Percentiles rank a stretch among this genome's conserved stretches.
phyloP scores from a whole-genome alignment of 1,140 invertebrate genomes.

The Gryon sp. region DNA sequence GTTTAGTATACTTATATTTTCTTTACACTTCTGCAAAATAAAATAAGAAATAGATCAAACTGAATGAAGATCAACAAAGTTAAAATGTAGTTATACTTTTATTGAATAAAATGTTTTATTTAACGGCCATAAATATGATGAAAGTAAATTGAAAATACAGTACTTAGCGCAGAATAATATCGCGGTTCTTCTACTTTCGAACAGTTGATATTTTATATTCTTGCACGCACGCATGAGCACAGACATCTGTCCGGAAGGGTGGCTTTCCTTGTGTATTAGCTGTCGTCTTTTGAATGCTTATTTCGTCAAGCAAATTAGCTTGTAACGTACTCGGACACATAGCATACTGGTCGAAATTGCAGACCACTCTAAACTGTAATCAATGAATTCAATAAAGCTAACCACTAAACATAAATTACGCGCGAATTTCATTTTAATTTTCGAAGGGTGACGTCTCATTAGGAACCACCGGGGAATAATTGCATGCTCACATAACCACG shows the following conservation, averaged over 20 bases:
- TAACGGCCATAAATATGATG: no score
- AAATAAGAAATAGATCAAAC: no score
- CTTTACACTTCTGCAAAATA: no score
- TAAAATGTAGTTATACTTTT: no score
- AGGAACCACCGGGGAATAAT: slow-evolving; percentile 11
- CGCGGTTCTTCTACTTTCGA: slow-evolving; percentile 47
- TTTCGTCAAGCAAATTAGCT: slow-evolving; percentile 44
- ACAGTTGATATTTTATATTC: slow-evolving; percentile 51
- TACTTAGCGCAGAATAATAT: slow-evolving; percentile 25
- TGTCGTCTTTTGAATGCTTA: slow-evolving; percentile 36
- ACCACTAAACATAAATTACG: slow-evolving; percentile 29
- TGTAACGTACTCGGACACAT: slow-evolving; percentile 15
- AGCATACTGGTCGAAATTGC: slow-evolving; percentile 35
- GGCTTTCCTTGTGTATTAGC: slow-evolving; percentile 24
- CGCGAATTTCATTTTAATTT: slow-evolving; percentile 41
- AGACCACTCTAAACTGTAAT: slow-evolving; percentile 35
- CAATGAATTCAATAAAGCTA: slow-evolving; percentile 43
- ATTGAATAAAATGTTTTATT: no score
- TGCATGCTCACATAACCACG: slow-evolving; percentile 12
- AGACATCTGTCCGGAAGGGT: slow-evolving; percentile 72
- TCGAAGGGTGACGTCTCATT: slow-evolving; percentile 3
- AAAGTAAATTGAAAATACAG: slow-evolving; percentile 33
- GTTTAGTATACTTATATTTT: no score
- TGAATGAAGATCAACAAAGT: no score
- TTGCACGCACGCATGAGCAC: slow-evolving; percentile 52